phyloP scores from a whole-genome alignment of 1,140 invertebrate genomes.

The Pseudobourletiella spinata region DNA sequence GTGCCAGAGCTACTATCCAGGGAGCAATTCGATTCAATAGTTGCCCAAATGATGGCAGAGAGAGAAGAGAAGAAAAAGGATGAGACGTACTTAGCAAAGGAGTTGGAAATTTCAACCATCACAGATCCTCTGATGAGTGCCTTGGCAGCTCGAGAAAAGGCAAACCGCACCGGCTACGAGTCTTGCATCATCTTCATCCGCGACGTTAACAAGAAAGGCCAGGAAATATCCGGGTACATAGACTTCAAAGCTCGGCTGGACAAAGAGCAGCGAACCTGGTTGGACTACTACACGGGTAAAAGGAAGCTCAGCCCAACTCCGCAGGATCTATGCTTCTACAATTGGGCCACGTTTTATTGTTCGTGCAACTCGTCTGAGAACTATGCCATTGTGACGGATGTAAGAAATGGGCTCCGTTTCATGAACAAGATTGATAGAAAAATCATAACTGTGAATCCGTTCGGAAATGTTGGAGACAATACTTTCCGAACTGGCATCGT shows the following conservation, averaged over 20 bases:
- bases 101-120: not conserved
- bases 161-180: slow-evolving; percentile 11
- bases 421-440: slow-evolving; percentile 21
- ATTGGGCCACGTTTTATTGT: slow-evolving; percentile 24
- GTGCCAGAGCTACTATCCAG: slow-evolving; percentile 18
- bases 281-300: slow-evolving; percentile 12
- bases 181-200: slow-evolving; percentile 24
- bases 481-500: not conserved
- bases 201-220: slow-evolving; percentile 17
- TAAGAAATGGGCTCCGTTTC: slow-evolving; percentile 19
- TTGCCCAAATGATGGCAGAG: not conserved
- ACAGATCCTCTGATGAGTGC: slow-evolving; percentile 19
- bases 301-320: slow-evolving; percentile 11
- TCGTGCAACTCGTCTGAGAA: slow-evolving; percentile 19
- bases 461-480: not conserved
- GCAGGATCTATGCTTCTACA: slow-evolving; percentile 23
- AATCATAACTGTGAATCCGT: slow-evolving; percentile 15
- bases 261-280: slow-evolving; percentile 12
- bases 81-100: not conserved
- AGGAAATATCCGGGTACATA: slow-evolving; percentile 29
- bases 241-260: slow-evolving; percentile 19
- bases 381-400: slow-evolving; percentile 17
- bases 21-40: slow-evolving; percentile 14
- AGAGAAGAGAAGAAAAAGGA: slow-evolving; percentile 8
- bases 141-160: slow-evolving; percentile 13